Evolutionary conservation across 2,797 vertebrate genomes (phyloP), one percentile per base, ranked within the genome.

Genomic region (Falco naumanni): DNA sequence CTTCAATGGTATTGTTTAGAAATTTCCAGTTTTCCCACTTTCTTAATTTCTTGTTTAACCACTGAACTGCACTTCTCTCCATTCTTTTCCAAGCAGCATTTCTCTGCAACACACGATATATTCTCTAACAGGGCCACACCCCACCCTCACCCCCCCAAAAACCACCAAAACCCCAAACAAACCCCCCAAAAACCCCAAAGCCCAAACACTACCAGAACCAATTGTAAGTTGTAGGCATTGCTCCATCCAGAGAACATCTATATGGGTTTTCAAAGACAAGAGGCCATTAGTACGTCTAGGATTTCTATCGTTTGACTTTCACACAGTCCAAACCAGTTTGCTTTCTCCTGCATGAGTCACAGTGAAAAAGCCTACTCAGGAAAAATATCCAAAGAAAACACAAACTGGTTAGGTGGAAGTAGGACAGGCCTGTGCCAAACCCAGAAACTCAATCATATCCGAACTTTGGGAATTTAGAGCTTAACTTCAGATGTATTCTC

Each of bases 361-460:
- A 76, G 79, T 47, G 61, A 91, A 92, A 90, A 96, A 83, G 93
- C 81, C 93, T 87, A 95, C 84, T 95, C 78, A 43, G 61, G 76
- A 93, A 95, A 96, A 94, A 83, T 34, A 83, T 41, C 90, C 86
- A 94, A 93, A 94, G 78, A 89, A 94, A 95, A 89, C 41, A 89
- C 1, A 2, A 80, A 92, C 54, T 34, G 68, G 56, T 72, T 86
- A 78, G 69, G 1, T 90, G 48, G 70, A 89, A 94, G 84, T 88
- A 94, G 77, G 65, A 72, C 63, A 96, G 43, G 59, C 74, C 84
- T 69, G 13, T 68, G 76, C 84, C 94, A 95, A 92, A 96, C 48
- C n/a, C 65, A 93, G 84, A 87, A 86, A 77, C 19, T 87, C 60
- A 91, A 87, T 86, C n/a, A 15, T 26, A 59, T 51, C 81, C 0